Conservation (phyloP, 2,888 invertebrate genomes). For the Didymodactylos carnosus region DNA sequence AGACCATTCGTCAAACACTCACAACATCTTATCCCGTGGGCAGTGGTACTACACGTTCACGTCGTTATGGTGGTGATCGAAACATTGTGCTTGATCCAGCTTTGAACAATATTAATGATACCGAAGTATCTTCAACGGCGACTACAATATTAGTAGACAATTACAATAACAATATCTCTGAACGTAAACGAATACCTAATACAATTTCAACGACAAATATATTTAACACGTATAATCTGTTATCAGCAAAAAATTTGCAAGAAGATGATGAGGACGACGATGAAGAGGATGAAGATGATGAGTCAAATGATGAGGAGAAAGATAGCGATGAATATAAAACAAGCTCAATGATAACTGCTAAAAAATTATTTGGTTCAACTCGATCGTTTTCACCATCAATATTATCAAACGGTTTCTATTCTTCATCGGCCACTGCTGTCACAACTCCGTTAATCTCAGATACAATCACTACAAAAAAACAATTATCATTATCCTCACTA, state of each 20-base stretch:
- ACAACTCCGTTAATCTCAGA: too few relatives aligned
- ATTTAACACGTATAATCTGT: background rate
- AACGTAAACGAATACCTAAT: background rate
- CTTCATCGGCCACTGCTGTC: too few relatives aligned
- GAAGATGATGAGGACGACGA: background rate
- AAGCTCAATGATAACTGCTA: background rate
- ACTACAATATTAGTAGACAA: background rate
- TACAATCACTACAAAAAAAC: too few relatives aligned
- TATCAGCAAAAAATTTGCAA: background rate
- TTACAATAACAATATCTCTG: background rate
- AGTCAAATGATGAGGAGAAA: constrained; percentile 1
- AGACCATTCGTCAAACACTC: too few relatives aligned
- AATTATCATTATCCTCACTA: too few relatives aligned
- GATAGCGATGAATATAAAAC: background rate
- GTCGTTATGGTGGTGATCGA: background rate
- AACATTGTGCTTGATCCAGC: background rate
- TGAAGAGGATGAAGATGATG: constrained; percentile 2
- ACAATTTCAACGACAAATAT: background rate
- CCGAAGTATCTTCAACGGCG: background rate
- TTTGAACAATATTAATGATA: background rate
- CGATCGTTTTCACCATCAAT: background rate
- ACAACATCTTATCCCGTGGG: background rate
- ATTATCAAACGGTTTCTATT: too few relatives aligned
- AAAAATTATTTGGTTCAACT: background rate
- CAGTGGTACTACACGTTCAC: too few relatives aligned